phyloP scores from a whole-genome alignment of 2,113 vertebrate species.

The Tympanuchus pallidicinctus region DNA sequence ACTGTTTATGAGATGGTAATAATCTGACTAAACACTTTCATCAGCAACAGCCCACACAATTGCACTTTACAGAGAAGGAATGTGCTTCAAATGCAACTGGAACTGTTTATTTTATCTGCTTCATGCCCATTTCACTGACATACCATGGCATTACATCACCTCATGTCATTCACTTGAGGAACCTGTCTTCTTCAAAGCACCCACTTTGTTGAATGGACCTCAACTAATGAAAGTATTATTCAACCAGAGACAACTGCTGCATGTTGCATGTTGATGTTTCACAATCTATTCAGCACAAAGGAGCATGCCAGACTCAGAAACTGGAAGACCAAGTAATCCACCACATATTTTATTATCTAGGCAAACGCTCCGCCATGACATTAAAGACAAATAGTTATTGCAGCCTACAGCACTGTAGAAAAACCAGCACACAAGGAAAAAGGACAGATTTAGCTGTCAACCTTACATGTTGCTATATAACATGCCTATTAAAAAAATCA shows the following conservation, averaged over 20 bases:
- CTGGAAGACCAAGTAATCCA: neutral
- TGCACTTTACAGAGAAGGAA: fast-evolving
- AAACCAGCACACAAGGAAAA: neutral
- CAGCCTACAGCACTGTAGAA: neutral
- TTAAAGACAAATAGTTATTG: neutral
- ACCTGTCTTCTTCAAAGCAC: neutral
- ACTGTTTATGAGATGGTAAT: neutral
- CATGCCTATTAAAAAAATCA: neutral
- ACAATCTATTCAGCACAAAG: neutral
- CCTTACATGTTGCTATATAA: neutral
- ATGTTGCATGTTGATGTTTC: neutral
- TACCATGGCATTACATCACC: neutral
- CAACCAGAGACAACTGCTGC: neutral
- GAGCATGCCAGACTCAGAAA: neutral
- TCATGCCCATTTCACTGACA: neutral
- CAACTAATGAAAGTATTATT: neutral
- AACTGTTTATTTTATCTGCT: neutral
- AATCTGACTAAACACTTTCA: neutral
- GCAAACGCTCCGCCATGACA: neutral
- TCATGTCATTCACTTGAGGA: neutral
- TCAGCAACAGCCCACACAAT: neutral
- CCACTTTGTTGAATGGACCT: neutral
- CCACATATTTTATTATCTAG: neutral
- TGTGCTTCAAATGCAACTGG: neutral
- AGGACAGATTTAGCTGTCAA: neutral